Percentiles rank a stretch among this genome's conserved stretches.
Evolutionary conservation across 2,797 vertebrate genomes (phyloP).

Genomic region (Schizopygopsis pylzovi): DNA sequence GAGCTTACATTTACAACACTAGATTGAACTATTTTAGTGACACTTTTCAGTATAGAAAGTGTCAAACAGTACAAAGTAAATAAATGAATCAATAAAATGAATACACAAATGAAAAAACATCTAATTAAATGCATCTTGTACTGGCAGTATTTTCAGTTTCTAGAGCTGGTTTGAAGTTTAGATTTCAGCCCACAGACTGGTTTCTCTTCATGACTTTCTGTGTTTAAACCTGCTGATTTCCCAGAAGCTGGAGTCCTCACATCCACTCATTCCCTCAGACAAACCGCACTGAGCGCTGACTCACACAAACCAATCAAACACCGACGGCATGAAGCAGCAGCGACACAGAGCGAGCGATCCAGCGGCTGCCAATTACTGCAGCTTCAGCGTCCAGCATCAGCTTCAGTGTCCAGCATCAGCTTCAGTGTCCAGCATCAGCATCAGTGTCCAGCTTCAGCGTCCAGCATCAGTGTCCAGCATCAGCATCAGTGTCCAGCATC

Average conservation of each 20-base stretch:
- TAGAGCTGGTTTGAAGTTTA: background rate
- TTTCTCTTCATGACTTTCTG: background rate
- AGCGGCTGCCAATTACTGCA: background rate
- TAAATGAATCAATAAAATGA: background rate
- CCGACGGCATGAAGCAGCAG: background rate
- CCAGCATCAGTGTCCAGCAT: no score
- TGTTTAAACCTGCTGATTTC: background rate
- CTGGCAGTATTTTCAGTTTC: background rate
- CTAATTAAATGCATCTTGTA: background rate
- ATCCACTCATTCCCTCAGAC: background rate
- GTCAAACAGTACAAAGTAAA: background rate
- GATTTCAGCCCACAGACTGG: background rate
- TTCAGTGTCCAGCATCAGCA: no score
- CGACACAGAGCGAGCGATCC: background rate
- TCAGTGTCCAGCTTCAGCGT: no score
- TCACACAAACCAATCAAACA: background rate
- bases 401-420: no score
- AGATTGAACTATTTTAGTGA: background rate
- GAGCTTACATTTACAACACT: background rate
- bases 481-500: no score
- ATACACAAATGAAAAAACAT: background rate
- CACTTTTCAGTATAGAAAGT: background rate
- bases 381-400: background rate
- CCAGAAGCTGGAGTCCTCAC: background rate
- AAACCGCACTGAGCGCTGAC: background rate